Conservation (phyloP, 2,888 invertebrate genomes). For the Pachymerium ferrugineum region DNA sequence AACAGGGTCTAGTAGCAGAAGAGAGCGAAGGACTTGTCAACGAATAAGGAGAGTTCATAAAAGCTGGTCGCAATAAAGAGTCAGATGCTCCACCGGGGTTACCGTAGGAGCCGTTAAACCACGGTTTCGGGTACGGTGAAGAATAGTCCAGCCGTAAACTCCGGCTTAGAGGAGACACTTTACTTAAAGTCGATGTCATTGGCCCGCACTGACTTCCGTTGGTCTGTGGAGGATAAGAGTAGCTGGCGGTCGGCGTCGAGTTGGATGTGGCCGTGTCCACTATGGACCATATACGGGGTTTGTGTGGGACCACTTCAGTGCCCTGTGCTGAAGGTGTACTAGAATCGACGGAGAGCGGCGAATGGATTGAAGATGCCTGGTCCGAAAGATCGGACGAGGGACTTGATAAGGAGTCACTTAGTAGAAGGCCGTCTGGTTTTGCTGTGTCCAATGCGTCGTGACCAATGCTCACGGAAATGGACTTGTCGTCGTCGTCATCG, state of each 20-base stretch:
- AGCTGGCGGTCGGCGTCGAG: conserved; percentile 31
- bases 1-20: not conserved
- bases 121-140: conserved; percentile 38
- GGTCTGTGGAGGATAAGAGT: not conserved
- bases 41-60: not conserved
- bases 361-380: conserved; percentile 35
- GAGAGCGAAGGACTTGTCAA: conserved; percentile 21
- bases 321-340: not conserved
- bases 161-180: conserved; percentile 35
- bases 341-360: conserved; percentile 32
- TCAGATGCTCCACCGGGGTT: conserved; percentile 34
- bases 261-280: conserved; percentile 41
- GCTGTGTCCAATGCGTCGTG: conserved; percentile 31
- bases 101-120: conserved; percentile 36
- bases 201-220: not conserved
- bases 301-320: conserved; percentile 31
- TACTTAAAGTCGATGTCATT: conserved; percentile 35
- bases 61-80: conserved; percentile 3
- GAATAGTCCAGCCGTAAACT: conserved; percentile 36
- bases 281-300: conserved; percentile 42
- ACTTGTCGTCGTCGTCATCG: conserved; percentile 34
- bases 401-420: conserved; percentile 36
- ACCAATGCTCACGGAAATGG: conserved; percentile 33
- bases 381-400: conserved; percentile 36
- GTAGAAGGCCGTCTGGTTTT: conserved; percentile 27